Evolutionary conservation across 2,888 invertebrate species (phyloP).

Genomic region (Nymphalis c-album): DNA sequence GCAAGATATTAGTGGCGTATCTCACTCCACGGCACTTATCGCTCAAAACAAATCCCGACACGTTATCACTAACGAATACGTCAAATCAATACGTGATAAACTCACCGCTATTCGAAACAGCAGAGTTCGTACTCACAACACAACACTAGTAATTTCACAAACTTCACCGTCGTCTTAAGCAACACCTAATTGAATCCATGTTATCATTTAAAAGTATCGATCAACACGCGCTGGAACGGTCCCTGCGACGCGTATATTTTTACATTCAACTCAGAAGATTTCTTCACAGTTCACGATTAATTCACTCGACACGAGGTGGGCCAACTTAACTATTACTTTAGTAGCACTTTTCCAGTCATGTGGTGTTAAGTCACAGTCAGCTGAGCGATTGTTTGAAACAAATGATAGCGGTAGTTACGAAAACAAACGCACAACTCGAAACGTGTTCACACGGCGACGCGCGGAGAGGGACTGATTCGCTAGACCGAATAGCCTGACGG

Average conservation of each 20-base stretch:
- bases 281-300: slow-evolving; percentile 49
- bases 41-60: slow-evolving; percentile 66
- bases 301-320: slow-evolving; percentile 4
- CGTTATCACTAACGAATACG: slow-evolving; percentile 60
- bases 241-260: slow-evolving; percentile 77
- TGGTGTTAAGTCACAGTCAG: slow-evolving; percentile 66
- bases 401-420: slow-evolving; percentile 66
- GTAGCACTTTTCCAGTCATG: slow-evolving; percentile 16
- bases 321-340: slow-evolving; percentile 8
- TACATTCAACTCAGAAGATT: slow-evolving; percentile 71
- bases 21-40: slow-evolving; percentile 32
- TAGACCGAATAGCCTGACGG: slow-evolving; percentile 41
- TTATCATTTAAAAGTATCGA: slow-evolving; percentile 81
- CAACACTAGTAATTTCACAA: slow-evolving; percentile 50
- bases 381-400: slow-evolving; percentile 74
- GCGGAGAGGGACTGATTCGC: slow-evolving; percentile 66
- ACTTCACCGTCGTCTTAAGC: slow-evolving; percentile 68
- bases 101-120: slow-evolving; percentile 57
- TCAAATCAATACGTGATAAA: slow-evolving; percentile 57
- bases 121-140: slow-evolving; percentile 44
- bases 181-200: slow-evolving; percentile 77
- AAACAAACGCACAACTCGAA: slow-evolving; percentile 43
- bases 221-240: slow-evolving; percentile 73
- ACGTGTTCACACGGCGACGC: slow-evolving; percentile 48
- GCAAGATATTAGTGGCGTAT: slow-evolving; percentile 26